Base-by-base conservation (phyloP, 2,888 invertebrate genomes). In the Hanleya hanleyi region DNA sequence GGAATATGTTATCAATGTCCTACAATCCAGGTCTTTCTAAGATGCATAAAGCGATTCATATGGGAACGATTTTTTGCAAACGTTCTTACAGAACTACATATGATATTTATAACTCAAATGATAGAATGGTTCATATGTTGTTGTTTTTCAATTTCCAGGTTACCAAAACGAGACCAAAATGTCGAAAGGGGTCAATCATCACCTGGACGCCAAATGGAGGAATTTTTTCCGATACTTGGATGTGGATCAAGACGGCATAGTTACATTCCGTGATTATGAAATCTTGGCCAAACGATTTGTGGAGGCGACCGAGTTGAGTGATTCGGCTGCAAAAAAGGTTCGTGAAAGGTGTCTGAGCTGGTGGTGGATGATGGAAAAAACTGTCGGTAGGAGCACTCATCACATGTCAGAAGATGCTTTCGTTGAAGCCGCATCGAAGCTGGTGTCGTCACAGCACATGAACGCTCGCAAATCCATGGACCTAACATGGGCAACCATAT, bases 311-410 rank as follows among this genome's bases (percentile, higher is more conserved):
- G 32, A 32, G 15, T 15, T 57, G 57, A 29, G 26, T 7, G 57
- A 57, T 26, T 15, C 15, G 22, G 32, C 22, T 22, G 57, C 57
- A 29, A 32, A 57, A 9, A 32, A 57, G 12, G 57, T 57, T 9
- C 57, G 57, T 22, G 29, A 57, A 57, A 57, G 57, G 4, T 57
- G 57, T 57, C 32, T 57, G 4, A 57, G 57, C 4, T 57, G 57
- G 57, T 57, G 57, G 57, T 57, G 57, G 57, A 26, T 57, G 22
- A 57, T 57, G 57, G 57, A 57, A 57, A 57, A 57, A 32, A 57
- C 57, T 15, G 15, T 57, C 4, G 57, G 57, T 4, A 57, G 57
- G 32, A 57, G 26, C 12, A 57, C 22, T 1, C 26, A 57, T 15
- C 22, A 57, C 32, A 57, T 57, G 57, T 22, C 57, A 22, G 57